A percentile compares a stretch with the other conserved stretches of the same genome.
These are phyloP conservation scores for Muschampia staudingeri DNA, from an alignment of 2,888 invertebrate genomes.

Conservation along the genomic window DNA sequence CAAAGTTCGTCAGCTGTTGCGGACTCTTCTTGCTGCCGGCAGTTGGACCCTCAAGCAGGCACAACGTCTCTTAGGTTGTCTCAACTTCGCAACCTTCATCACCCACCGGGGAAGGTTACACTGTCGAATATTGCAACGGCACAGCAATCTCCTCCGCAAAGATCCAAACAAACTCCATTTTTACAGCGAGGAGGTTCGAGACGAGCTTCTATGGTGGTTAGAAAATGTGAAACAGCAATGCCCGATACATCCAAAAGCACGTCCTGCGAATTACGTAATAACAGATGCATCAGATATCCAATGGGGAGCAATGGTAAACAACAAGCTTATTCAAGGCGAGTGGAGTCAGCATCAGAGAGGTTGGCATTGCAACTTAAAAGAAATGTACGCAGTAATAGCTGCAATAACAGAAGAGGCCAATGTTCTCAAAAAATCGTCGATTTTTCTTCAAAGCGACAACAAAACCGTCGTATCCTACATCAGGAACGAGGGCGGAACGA, in stretches of 20 bases:
- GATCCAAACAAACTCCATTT: neutral
- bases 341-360: conserved; percentile 42
- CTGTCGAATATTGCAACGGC: conserved; percentile 54
- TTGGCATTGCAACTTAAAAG: conserved; percentile 62
- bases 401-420: conserved; percentile 34
- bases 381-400: conserved; percentile 61
- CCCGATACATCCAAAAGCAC: neutral
- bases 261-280: conserved; percentile 34
- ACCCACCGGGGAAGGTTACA: conserved; percentile 58
- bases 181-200: conserved; percentile 29
- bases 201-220: conserved; percentile 50
- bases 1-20: conserved; percentile 15
- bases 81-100: conserved; percentile 63
- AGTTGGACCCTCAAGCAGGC: conserved; percentile 54
- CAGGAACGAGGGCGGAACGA: conserved; percentile 67
- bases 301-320: conserved; percentile 48
- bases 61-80: conserved; percentile 54
- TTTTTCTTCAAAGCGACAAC: conserved; percentile 67
- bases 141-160: conserved; percentile 28
- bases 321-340: conserved; percentile 28
- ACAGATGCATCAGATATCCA: conserved; percentile 32
- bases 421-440: conserved; percentile 29
- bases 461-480: conserved; percentile 66
- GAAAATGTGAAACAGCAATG: conserved; percentile 20
- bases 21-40: conserved; percentile 22